Evolutionary conservation across 1,140 invertebrate species (phyloP), one percentile per base, ranked within the genome.

Genomic region (Drosophila seguyi): DNA sequence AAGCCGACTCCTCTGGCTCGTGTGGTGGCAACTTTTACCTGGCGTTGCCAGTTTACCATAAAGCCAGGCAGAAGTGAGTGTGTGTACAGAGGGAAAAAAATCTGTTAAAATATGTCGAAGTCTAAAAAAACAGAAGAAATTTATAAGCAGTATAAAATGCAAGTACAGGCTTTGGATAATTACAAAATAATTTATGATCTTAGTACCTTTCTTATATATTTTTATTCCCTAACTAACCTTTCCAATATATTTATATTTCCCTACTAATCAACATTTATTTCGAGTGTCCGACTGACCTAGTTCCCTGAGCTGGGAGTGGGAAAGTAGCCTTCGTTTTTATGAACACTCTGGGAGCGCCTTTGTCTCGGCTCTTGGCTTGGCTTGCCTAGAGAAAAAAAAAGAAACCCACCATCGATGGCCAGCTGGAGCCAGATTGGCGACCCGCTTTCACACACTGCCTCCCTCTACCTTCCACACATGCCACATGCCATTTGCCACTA

Each of bases 291-390:
- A 27, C 34, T 87, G 83, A 86, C 83, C 83, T 82, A 86, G 69
- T 83, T 86, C 47, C 47, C 60, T 42, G 39, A 42, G 41, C 48
- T 38, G 52, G 36, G 20, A 29, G 27, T 18, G 22, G 60, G 55
- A 48, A 58, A 75, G 57, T 41, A 45, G 55, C 39, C 53, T 45
- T 60, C 44, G 65, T 66, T 83, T 86, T 86, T 86, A 86, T 86
- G 83, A 86, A 86, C 84, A 86, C 84, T 69, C 78, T 76, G 79
- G 83, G 83, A 81, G 55, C 67, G 79, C 75, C 79, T 86, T 86
- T 86, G 83, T 87, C 83, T 87, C 60, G 79, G 76, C 84, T 87
- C 61, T 68, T 68, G 59, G 79, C 85, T 79, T 69, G 72, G 62
- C 75, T 31, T 2, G 20, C n/a, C n/a, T n/a, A n/a, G 25, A 25